phyloP scores from a whole-genome alignment of 2,113 vertebrate genomes.

The Thinocorus orbignyianus region DNA sequence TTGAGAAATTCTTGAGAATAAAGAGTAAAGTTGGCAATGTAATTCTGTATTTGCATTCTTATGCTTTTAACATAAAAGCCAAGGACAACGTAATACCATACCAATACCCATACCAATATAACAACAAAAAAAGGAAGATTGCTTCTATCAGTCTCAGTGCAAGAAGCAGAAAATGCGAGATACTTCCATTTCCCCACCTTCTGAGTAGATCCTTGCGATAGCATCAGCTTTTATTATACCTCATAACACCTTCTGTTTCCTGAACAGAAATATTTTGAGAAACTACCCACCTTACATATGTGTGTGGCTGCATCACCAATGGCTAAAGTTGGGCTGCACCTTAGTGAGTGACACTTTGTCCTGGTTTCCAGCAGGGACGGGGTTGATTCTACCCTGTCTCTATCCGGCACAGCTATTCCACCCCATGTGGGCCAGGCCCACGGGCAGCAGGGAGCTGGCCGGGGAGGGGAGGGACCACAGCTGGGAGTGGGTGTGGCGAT shows the following conservation, averaged over 20 bases:
- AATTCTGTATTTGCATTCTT: not conserved
- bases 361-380: too few relatives aligned
- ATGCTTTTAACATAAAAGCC: not conserved
- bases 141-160: not conserved
- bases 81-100: not conserved
- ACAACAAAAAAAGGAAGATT: not conserved
- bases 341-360: not conserved
- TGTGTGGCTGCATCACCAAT: not conserved
- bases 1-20: not conserved
- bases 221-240: not conserved
- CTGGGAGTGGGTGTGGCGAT: too few relatives aligned
- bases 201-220: not conserved
- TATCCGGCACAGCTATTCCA: too few relatives aligned
- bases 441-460: too few relatives aligned
- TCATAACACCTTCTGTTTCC: not conserved
- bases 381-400: too few relatives aligned
- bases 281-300: not conserved
- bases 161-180: not conserved
- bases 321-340: not conserved
- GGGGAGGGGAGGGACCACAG: too few relatives aligned
- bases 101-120: not conserved
- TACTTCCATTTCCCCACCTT: not conserved
- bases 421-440: too few relatives aligned
- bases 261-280: not conserved
- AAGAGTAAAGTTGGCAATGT: not conserved